Conservation (phyloP, 2,797 vertebrate species). For the Philypnodon macrostomus region DNA sequence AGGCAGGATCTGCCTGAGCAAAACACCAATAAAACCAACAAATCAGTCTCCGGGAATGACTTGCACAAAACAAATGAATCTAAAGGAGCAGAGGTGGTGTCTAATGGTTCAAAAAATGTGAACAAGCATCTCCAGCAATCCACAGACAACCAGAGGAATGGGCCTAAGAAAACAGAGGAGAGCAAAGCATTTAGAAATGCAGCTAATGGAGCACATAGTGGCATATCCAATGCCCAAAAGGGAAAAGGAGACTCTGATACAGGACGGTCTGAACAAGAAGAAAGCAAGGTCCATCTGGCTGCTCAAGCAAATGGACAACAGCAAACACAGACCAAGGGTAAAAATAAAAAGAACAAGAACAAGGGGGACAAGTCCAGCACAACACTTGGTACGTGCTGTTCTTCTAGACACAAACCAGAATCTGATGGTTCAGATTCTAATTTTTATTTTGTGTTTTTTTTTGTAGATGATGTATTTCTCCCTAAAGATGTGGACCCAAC, state of each 20-base stretch:
- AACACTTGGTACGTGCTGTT: constrained; percentile 81
- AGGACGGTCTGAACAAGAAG: constrained; percentile 69
- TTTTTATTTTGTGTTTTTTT: constrained; percentile 11
- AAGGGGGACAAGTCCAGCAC: constrained; percentile 87
- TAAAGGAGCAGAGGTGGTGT: constrained; percentile 48
- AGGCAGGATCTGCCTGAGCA: constrained; percentile 71
- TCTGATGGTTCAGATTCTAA: constrained; percentile 2
- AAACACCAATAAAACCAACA: constrained; percentile 52
- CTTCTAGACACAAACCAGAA: not conserved
- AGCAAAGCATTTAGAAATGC: constrained; percentile 57
- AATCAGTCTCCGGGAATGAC: constrained; percentile 61
- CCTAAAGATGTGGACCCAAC: constrained; percentile 94
- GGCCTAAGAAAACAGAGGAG: constrained; percentile 72
- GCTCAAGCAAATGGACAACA: constrained; percentile 72
- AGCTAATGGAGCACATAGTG: constrained; percentile 52
- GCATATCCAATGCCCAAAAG: constrained; percentile 52
- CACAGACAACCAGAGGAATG: constrained; percentile 62
- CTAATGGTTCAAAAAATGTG: constrained; percentile 56
- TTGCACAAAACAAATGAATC: constrained; percentile 63
- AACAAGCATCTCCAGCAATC: constrained; percentile 64
- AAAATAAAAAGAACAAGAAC: constrained; percentile 91
- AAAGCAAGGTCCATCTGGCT: constrained; percentile 55
- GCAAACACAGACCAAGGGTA: constrained; percentile 87
- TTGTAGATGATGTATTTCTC: constrained; percentile 95
- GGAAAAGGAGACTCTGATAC: constrained; percentile 68